phyloP scores from a whole-genome alignment of 2,113 vertebrate genomes.

The Lophochroa leadbeateri region DNA sequence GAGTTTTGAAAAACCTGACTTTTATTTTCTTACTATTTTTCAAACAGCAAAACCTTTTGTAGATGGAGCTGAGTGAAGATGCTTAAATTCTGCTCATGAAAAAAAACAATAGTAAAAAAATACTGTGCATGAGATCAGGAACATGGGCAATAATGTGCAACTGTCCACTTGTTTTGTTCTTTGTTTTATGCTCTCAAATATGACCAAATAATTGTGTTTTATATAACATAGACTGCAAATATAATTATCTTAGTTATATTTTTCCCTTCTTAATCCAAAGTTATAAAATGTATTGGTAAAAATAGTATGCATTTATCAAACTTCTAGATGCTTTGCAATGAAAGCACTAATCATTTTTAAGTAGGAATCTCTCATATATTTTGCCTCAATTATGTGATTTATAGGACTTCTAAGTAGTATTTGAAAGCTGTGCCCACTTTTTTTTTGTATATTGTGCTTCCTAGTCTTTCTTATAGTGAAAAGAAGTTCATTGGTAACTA shows the following conservation, averaged over 20 bases:
- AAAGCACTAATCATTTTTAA: neutral
- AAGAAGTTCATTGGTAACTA: neutral
- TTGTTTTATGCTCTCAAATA: neutral
- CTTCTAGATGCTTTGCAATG: constrained; percentile 3
- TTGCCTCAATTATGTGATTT: neutral
- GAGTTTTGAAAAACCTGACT: neutral
- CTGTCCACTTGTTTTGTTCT: neutral
- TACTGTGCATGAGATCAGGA: neutral
- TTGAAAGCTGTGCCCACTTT: neutral
- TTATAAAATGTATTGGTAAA: constrained; percentile 26
- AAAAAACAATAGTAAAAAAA: neutral
- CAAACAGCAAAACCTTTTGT: neutral
- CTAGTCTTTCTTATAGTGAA: neutral
- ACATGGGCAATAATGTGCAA: neutral
- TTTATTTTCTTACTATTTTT: neutral
- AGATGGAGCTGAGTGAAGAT: neutral
- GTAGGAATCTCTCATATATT: neutral
- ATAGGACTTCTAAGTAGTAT: neutral
- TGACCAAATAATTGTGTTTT: neutral
- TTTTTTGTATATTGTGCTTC: neutral
- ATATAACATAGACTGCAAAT: neutral
- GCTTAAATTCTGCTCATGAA: neutral
- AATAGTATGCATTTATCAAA: constrained; percentile 15
- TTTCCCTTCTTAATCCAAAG: constrained; percentile 27
- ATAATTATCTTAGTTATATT: neutral